phyloP scores from a whole-genome alignment of 2,797 vertebrate genomes.

The Acipenser ruthenus region DNA sequence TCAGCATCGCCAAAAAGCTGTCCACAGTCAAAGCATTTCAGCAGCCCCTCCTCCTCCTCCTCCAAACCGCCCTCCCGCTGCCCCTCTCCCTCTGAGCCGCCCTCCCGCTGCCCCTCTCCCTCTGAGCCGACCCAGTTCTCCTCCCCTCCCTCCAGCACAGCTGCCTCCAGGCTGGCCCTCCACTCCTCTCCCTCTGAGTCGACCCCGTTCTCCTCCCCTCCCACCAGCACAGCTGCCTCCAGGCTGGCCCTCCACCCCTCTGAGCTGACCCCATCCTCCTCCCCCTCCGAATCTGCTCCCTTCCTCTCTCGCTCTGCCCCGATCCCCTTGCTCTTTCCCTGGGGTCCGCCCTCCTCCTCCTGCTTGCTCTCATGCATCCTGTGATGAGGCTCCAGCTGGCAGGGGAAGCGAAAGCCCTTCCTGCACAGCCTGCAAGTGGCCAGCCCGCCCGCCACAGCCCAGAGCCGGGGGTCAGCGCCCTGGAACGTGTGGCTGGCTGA shows the following conservation, averaged over 20 bases:
- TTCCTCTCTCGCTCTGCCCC: slow-evolving; percentile 52
- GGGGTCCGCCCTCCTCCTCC: too few relatives aligned
- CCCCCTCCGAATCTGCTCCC: slow-evolving; percentile 33
- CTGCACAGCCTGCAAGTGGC: too few relatives aligned
- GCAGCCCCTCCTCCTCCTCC: slow-evolving; percentile 17
- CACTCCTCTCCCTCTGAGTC: too few relatives aligned
- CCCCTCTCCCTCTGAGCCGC: background rate
- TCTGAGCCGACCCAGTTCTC: too few relatives aligned
- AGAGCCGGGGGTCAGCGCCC: too few relatives aligned
- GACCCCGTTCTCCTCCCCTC: too few relatives aligned
- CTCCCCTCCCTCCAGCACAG: too few relatives aligned
- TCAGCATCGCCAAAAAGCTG: slow-evolving; percentile 41
- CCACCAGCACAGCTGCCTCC: too few relatives aligned
- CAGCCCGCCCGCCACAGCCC: too few relatives aligned
- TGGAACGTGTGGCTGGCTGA: slow-evolving; percentile 17
- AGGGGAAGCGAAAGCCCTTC: slow-evolving; percentile 33
- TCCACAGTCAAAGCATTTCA: slow-evolving; percentile 54
- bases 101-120: too few relatives aligned
- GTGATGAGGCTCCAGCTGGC: slow-evolving; percentile 39
- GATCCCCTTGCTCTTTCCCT: slow-evolving; percentile 49
- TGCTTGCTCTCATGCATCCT: too few relatives aligned
- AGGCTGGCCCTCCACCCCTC: background rate
- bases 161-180: too few relatives aligned
- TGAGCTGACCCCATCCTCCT: slow-evolving; percentile 6
- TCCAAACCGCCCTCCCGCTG: background rate